These are phyloP conservation scores for Alosa sapidissima DNA, from an alignment of 2,797 vertebrate species.

Conservation along the genomic window DNA sequence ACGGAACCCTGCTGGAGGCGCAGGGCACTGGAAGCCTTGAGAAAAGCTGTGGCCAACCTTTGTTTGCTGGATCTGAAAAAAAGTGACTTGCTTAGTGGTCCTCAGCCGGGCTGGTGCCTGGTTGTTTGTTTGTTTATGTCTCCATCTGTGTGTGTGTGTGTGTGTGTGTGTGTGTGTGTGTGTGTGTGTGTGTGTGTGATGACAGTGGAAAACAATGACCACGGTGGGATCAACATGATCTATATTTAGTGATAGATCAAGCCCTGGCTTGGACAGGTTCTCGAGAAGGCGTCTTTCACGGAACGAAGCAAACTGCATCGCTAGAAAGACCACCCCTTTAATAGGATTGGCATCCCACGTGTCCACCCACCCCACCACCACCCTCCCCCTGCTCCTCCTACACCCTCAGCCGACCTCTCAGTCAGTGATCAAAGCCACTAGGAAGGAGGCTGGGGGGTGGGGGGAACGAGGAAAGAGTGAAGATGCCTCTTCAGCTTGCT, in stretches of 20 bases:
- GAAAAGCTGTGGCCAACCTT: neutral
- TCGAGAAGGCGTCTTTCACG: neutral
- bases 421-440: neutral
- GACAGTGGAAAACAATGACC: neutral
- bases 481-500: constrained; percentile 11
- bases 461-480: neutral
- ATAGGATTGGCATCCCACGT: neutral
- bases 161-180: neutral
- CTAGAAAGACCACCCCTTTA: neutral
- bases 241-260: constrained; percentile 13
- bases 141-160: neutral
- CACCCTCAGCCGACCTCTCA: neutral
- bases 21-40: neutral
- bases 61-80: neutral
- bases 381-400: neutral
- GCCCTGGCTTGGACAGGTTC: neutral
- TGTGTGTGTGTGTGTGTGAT: neutral
- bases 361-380: neutral
- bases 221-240: constrained; percentile 8
- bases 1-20: neutral
- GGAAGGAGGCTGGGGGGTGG: neutral
- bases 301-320: neutral
- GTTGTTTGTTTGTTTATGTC: neutral
- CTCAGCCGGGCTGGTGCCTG: neutral
- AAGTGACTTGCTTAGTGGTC: neutral